phyloP scores from a whole-genome alignment of 2,797 vertebrate species.

The Diplodus sargus region DNA sequence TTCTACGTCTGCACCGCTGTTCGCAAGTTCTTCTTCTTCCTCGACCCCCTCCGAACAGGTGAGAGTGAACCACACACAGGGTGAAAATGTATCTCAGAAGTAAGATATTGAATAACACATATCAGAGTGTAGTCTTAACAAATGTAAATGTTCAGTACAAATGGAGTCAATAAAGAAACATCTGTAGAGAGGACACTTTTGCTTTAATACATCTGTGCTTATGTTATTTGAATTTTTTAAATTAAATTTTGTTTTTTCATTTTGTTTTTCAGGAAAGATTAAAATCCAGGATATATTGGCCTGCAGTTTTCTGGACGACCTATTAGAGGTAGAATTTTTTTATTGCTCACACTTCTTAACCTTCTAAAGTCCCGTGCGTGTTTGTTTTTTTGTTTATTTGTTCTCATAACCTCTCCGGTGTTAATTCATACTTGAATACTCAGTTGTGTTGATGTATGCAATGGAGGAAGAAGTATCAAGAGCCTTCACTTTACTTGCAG shows the following conservation, averaged over 20 bases:
- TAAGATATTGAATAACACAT: not conserved
- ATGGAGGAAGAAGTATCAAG: too few relatives aligned
- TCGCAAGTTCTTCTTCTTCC: slow-evolving; percentile 98
- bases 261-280: slow-evolving; percentile 91
- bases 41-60: slow-evolving; percentile 98
- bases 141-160: not conserved
- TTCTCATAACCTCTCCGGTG: not conserved
- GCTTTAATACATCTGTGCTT: not conserved
- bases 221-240: not conserved
- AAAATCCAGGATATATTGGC: slow-evolving; percentile 99
- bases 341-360: not conserved
- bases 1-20: slow-evolving; percentile 99
- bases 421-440: not conserved
- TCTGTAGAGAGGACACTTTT: not conserved
- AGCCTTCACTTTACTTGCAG: too few relatives aligned
- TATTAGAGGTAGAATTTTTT: slow-evolving; percentile 89
- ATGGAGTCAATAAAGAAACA: not conserved
- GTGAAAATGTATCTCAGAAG: not conserved
- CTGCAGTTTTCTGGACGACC: slow-evolving; percentile 98
- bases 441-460: not conserved
- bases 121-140: not conserved
- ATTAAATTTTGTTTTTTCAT: not conserved
- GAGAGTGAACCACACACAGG: slow-evolving; percentile 36
- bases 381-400: not conserved
- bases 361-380: not conserved